Evolutionary conservation across 1,140 invertebrate genomes (phyloP).

Genomic region (Zeugodacus cucurbitae): DNA sequence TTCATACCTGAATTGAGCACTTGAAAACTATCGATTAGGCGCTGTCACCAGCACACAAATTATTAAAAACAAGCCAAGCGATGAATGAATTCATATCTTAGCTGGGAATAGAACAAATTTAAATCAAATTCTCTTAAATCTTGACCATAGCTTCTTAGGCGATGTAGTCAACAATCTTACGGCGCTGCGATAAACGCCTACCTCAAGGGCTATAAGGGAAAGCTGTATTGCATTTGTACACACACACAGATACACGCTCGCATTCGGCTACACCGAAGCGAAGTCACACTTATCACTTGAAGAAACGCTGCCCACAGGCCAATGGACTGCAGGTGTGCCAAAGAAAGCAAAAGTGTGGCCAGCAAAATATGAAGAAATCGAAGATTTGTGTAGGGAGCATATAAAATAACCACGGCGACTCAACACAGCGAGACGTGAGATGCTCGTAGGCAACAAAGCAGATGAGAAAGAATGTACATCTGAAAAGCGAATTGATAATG

Average conservation of each 20-base stretch:
- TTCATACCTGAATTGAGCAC: too few species aligned
- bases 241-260: neutral
- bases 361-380: neutral
- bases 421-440: neutral
- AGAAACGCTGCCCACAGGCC: neutral
- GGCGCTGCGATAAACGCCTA: slow-evolving; percentile 47
- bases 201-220: neutral
- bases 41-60: too few species aligned
- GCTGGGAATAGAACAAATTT: too few species aligned
- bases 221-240: neutral
- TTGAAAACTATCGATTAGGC: too few species aligned
- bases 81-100: too few species aligned
- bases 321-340: slow-evolving; percentile 44
- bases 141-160: too few species aligned
- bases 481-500: neutral
- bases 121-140: too few species aligned
- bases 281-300: too few species aligned
- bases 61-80: too few species aligned
- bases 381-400: neutral
- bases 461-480: neutral
- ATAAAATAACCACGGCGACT: neutral
- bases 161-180: too few species aligned
- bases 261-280: too few species aligned
- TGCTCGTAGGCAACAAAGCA: neutral
- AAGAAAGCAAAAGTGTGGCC: slow-evolving; percentile 63